A percentile compares a stretch with the other conserved stretches of the same genome.
Conservation (phyloP, 2,113 vertebrate species). For the Symphodus melops region DNA sequence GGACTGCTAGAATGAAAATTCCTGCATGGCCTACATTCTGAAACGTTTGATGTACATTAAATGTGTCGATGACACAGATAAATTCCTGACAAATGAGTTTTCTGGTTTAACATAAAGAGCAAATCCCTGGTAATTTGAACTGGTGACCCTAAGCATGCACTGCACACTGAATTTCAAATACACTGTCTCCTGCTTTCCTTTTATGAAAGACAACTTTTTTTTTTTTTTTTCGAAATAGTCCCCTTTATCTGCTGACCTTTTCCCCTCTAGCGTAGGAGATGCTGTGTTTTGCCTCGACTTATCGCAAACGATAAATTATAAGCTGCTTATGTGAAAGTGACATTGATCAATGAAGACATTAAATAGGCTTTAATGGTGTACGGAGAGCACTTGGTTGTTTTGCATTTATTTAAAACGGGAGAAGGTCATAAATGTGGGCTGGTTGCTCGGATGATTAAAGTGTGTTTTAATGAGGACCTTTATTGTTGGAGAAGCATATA, state of each 20-base stretch:
- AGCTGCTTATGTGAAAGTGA: conserved; percentile 70
- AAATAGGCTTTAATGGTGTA: conserved; percentile 73
- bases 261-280: conserved; percentile 27
- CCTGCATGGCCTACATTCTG: conserved; percentile 21
- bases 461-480: conserved; percentile 63
- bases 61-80: conserved; percentile 31
- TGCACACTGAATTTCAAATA: conserved; percentile 7
- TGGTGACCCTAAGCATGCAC: conserved; percentile 24
- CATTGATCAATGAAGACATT: conserved; percentile 80
- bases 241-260: conserved; percentile 55
- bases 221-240: neutral
- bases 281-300: conserved; percentile 58
- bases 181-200: neutral
- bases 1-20: neutral
- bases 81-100: conserved; percentile 53
- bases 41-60: conserved; percentile 41
- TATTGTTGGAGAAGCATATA: conserved; percentile 36
- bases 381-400: conserved; percentile 64
- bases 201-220: conserved; percentile 5
- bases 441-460: conserved; percentile 65
- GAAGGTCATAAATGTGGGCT: conserved; percentile 72
- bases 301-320: conserved; percentile 74
- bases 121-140: conserved; percentile 36
- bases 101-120: conserved; percentile 23
- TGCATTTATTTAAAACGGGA: conserved; percentile 67